phyloP scores from a whole-genome alignment of 2,888 invertebrate species.

The Ormyrus labotus region DNA sequence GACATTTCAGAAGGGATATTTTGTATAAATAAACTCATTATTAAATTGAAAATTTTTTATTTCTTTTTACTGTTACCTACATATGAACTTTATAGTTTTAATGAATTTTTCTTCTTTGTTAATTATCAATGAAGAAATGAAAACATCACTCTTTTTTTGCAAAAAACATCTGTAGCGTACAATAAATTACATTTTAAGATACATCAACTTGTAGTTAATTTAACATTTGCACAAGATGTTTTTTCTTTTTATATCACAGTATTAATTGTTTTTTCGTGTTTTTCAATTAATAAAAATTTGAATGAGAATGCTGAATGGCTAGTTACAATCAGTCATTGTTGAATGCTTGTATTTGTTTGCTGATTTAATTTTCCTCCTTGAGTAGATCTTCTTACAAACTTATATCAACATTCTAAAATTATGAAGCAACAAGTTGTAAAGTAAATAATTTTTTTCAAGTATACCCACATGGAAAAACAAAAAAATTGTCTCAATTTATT shows the following conservation, averaged over 20 bases:
- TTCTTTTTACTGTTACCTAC: slow-evolving; percentile 57
- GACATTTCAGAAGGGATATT: slow-evolving; percentile 21
- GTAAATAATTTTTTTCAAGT: slow-evolving; percentile 7
- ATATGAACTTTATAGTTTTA: slow-evolving; percentile 48
- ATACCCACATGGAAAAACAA: neutral
- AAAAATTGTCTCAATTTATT: slow-evolving; percentile 20
- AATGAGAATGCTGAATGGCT: slow-evolving; percentile 60
- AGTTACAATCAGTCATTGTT: slow-evolving; percentile 57
- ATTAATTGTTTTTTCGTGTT: slow-evolving; percentile 60
- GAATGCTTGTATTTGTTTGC: slow-evolving; percentile 47
- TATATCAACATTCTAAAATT: slow-evolving; percentile 60
- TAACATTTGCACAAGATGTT: slow-evolving; percentile 51
- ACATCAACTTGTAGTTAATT: slow-evolving; percentile 47
- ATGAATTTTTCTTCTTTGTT: slow-evolving; percentile 45
- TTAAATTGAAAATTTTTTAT: slow-evolving; percentile 58
- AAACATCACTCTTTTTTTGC: slow-evolving; percentile 54
- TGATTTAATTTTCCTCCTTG: slow-evolving; percentile 43
- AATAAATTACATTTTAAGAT: slow-evolving; percentile 55
- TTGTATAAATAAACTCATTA: slow-evolving; percentile 53
- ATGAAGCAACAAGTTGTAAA: slow-evolving; percentile 24
- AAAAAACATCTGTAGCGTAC: slow-evolving; percentile 50
- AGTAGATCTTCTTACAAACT: slow-evolving; percentile 50
- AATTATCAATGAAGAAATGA: slow-evolving; percentile 49
- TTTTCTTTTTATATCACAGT: slow-evolving; percentile 67
- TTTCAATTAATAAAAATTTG: slow-evolving; percentile 62